Evolutionary conservation across 2,797 vertebrate species (phyloP).

Genomic region (Parauchenoglanis punctatus): DNA sequence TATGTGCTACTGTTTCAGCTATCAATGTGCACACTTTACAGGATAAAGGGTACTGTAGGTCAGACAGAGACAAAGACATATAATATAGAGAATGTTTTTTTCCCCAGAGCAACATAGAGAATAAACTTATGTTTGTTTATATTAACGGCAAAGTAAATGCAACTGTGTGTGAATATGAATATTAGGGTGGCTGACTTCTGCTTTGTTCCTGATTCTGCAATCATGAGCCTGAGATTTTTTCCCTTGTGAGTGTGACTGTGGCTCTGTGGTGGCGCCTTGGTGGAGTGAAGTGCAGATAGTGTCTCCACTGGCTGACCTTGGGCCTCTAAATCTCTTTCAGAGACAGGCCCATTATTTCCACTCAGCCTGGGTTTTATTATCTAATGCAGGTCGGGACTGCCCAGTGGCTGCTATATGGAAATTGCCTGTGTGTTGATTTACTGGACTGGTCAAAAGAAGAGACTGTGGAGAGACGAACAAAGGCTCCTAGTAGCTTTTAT

Average conservation of each 20-base stretch:
- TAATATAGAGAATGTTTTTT: background rate
- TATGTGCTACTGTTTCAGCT: background rate
- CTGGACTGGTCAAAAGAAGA: constrained; percentile 39
- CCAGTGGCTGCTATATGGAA: constrained; percentile 34
- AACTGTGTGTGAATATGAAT: constrained; percentile 12
- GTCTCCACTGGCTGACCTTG: constrained; percentile 53
- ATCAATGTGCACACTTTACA: constrained; percentile 2
- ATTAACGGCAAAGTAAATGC: background rate
- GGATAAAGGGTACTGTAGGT: background rate
- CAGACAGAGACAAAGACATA: background rate
- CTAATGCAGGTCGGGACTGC: constrained; percentile 43
- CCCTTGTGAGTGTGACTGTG: constrained; percentile 40
- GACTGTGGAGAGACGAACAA: constrained; percentile 15
- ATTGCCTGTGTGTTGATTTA: constrained; percentile 51
- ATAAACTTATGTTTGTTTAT: background rate
- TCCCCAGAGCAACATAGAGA: background rate
- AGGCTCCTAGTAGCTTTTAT: constrained; percentile 34
- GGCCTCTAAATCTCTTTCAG: constrained; percentile 48
- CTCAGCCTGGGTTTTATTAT: constrained; percentile 46
- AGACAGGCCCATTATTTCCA: constrained; percentile 52
- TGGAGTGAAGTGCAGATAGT: constrained; percentile 36
- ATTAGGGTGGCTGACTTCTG: constrained; percentile 14
- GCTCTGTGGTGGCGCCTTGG: constrained; percentile 27
- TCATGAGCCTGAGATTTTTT: constrained; percentile 46
- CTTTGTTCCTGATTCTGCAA: constrained; percentile 38